phyloP scores from a whole-genome alignment of 2,113 vertebrate genomes.

The human region GRCh38 chr4:183008501-183009000 shows the following conservation, averaged over 20 bases:
- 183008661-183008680: slow-evolving; percentile 42
- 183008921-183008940: slow-evolving; percentile 40
- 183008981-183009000: not conserved
- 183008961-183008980: not conserved
- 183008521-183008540: not conserved
- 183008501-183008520: not conserved
- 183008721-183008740: slow-evolving; percentile 50
- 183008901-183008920: slow-evolving; percentile 63
- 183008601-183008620: slow-evolving; percentile 51
- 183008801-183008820: slow-evolving; percentile 1
- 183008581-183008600: slow-evolving; percentile 60
- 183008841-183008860: slow-evolving; percentile 56
- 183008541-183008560: not conserved
- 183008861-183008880: slow-evolving; percentile 62
- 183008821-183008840: slow-evolving; percentile 59
- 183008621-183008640: slow-evolving; percentile 54
- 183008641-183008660: not conserved
- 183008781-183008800: not conserved
- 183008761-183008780: slow-evolving; percentile 64
- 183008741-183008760: not conserved
- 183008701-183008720: not conserved
- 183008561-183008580: slow-evolving; percentile 27
- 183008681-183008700: slow-evolving; percentile 53
- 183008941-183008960: slow-evolving; percentile 65
- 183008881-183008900: slow-evolving; percentile 75